Percentiles rank a stretch among this genome's conserved stretches.
These are phyloP conservation scores for Heliocidaris tuberculata DNA, from an alignment of 35 echinoderm and acorn worm genomes.

Conservation along the genomic window DNA sequence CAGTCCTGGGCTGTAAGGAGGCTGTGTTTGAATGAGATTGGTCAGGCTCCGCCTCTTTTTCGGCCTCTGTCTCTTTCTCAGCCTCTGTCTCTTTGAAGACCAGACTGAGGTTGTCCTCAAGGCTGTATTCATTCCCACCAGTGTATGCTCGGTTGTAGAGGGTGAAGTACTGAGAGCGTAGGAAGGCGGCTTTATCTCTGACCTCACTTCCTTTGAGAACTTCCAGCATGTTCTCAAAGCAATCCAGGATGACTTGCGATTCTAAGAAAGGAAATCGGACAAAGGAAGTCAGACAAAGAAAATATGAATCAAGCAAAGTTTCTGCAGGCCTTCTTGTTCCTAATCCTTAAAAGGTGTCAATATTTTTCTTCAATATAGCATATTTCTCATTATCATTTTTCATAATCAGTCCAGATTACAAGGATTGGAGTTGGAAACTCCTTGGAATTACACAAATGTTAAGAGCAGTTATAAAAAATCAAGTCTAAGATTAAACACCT, in stretches of 20 bases:
- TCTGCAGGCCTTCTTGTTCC: too few species aligned
- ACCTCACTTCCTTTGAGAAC: constrained; percentile 48
- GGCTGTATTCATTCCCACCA: background rate
- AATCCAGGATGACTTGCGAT: constrained; percentile 74
- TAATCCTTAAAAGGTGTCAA: too few species aligned
- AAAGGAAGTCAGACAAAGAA: background rate
- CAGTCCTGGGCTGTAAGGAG: too few species aligned
- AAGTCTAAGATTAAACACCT: too few species aligned
- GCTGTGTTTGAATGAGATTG: too few species aligned
- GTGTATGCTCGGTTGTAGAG: constrained; percentile 49
- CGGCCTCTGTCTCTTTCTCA: background rate
- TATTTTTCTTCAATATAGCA: too few species aligned
- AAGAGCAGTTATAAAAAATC: too few species aligned
- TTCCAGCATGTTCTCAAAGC: constrained; percentile 62
- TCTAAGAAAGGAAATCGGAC: constrained; percentile 53
- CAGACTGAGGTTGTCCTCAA: background rate
- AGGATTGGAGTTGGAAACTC: too few species aligned
- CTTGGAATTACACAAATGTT: too few species aligned
- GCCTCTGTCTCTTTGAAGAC: background rate
- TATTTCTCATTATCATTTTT: too few species aligned
- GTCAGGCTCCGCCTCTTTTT: background rate
- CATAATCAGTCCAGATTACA: too few species aligned
- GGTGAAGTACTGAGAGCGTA: constrained; percentile 49
- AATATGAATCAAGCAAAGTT: background rate
- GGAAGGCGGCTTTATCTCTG: constrained; percentile 51